These are phyloP conservation scores for Ophonus ardosiacus DNA, from an alignment of 2,888 invertebrate genomes.

Conservation along the genomic window DNA sequence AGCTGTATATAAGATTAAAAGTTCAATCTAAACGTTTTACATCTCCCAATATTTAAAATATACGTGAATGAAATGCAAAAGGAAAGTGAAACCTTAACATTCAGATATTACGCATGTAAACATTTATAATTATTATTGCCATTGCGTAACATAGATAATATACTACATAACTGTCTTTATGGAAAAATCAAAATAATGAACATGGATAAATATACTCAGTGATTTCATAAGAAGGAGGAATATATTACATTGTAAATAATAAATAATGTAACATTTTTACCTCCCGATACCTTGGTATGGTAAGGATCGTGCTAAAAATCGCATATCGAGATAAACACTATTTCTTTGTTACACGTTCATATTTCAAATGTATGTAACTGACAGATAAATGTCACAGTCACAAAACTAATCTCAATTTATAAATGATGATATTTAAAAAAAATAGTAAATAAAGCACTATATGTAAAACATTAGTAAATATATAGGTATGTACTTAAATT, in stretches of 20 bases:
- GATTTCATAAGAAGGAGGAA: neutral
- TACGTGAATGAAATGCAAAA: conserved; percentile 53
- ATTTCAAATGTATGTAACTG: too few species aligned
- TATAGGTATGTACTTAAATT: too few species aligned
- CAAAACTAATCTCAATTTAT: too few species aligned
- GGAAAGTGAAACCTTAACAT: conserved; percentile 63
- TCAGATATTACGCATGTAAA: conserved; percentile 57
- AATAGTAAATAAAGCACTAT: too few species aligned
- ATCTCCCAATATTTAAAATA: neutral
- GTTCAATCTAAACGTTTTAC: neutral
- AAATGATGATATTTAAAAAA: too few species aligned
- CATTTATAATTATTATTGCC: conserved; percentile 35
- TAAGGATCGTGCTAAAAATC: too few species aligned
- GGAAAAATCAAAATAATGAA: conserved; percentile 4
- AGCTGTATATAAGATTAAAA: conserved; percentile 7
- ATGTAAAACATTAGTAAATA: too few species aligned
- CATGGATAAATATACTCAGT: neutral
- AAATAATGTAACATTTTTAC: neutral
- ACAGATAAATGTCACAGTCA: too few species aligned
- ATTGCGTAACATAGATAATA: conserved; percentile 47
- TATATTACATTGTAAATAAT: neutral
- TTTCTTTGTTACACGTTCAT: too few species aligned
- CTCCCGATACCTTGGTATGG: too few species aligned
- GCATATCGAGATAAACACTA: too few species aligned
- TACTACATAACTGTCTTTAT: conserved; percentile 6